Evolutionary conservation across 2,888 invertebrate genomes (phyloP).

Genomic region (Orchesellides sinensis): DNA sequence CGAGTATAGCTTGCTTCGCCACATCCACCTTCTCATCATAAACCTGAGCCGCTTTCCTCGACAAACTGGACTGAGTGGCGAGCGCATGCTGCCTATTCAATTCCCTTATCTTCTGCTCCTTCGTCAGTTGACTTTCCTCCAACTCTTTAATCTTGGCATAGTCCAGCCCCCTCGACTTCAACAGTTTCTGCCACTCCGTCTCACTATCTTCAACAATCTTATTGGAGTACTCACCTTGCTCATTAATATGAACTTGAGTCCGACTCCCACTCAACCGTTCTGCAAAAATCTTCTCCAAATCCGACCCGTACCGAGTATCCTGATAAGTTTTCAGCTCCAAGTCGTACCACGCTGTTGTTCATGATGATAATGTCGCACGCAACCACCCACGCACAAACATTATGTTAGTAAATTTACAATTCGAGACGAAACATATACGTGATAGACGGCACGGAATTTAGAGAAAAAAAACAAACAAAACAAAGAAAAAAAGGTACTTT

Average conservation of each 20-base stretch:
- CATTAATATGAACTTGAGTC: conserved; percentile 75
- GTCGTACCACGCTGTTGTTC: conserved; percentile 90
- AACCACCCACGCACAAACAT: not conserved
- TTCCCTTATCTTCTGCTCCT: conserved; percentile 88
- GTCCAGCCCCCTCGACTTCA: conserved; percentile 55
- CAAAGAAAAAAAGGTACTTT: conserved; percentile 14
- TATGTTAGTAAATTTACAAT: no score
- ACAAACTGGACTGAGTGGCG: conserved; percentile 86
- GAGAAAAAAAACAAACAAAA: conserved; percentile 47
- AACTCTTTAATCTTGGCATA: conserved; percentile 77
- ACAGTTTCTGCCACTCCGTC: conserved; percentile 82
- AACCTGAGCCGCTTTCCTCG: conserved; percentile 89
- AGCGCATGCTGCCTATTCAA: conserved; percentile 89
- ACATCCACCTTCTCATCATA: conserved; percentile 82
- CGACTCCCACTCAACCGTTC: conserved; percentile 84
- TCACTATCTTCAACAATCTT: conserved; percentile 78
- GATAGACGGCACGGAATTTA: conserved; percentile 33
- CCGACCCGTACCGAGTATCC: conserved; percentile 87
- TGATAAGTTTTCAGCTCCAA: conserved; percentile 90
- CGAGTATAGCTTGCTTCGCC: conserved; percentile 67
- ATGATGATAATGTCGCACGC: not conserved
- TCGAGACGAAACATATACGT: conserved; percentile 44
- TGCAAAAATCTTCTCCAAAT: conserved; percentile 91
- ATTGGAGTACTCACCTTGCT: conserved; percentile 65
- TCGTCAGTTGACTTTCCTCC: conserved; percentile 90